Evolutionary conservation across 2,888 invertebrate genomes (phyloP).

Genomic region (Sesamia inferens): DNA sequence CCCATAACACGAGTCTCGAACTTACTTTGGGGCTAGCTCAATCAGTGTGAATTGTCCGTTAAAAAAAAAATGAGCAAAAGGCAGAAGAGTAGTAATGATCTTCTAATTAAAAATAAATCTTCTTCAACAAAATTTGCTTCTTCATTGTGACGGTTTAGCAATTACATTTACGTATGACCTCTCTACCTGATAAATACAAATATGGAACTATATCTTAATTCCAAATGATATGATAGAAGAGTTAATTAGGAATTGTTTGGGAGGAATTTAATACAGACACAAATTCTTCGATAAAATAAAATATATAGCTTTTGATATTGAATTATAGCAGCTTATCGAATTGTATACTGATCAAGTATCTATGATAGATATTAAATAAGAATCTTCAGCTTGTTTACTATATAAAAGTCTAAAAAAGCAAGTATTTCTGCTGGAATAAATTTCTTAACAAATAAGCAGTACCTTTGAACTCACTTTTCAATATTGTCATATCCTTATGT

Average conservation of each 20-base stretch:
- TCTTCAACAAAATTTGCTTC: neutral
- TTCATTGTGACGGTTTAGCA: too few relatives aligned
- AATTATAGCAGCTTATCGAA: neutral
- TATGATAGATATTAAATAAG: neutral
- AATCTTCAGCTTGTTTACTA: neutral
- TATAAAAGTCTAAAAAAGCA: neutral
- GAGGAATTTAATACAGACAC: neutral
- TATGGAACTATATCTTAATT: neutral
- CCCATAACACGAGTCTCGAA: too few relatives aligned
- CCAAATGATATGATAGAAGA: neutral
- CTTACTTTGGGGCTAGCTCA: too few relatives aligned
- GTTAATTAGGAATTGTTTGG: neutral
- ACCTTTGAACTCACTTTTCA: too few relatives aligned
- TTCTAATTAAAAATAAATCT: too few relatives aligned
- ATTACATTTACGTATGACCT: too few relatives aligned
- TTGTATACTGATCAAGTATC: neutral
- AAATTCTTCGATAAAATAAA: neutral
- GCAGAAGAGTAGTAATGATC: neutral
- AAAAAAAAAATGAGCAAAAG: neutral
- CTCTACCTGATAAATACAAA: neutral
- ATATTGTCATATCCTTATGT: too few relatives aligned
- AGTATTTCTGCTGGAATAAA: too few relatives aligned
- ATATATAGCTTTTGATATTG: neutral
- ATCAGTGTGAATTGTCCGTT: too few relatives aligned
- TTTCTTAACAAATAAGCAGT: too few relatives aligned